Conservation (phyloP, 1,140 invertebrate genomes). For the Drosophila ironensis region DNA sequence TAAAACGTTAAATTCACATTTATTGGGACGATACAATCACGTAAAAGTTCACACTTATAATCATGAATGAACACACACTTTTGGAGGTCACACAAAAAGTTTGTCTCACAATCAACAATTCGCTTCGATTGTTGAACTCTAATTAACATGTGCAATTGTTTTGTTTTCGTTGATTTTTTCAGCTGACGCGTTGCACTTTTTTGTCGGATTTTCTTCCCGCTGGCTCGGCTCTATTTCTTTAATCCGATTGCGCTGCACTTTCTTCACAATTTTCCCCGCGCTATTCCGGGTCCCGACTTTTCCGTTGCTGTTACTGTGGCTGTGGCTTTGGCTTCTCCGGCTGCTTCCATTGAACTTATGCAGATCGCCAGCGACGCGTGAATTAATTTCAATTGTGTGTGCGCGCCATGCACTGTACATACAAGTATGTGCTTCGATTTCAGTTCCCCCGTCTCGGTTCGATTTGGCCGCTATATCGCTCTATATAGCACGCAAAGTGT, state of each 20-base stretch:
- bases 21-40: too few relatives aligned
- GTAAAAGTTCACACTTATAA: conserved; percentile 18
- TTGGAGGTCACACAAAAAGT: conserved; percentile 3
- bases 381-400: conserved; percentile 69
- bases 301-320: conserved; percentile 8
- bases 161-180: neutral
- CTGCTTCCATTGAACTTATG: conserved; percentile 73
- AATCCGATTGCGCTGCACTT: conserved; percentile 32
- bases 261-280: conserved; percentile 32
- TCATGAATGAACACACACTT: conserved; percentile 54
- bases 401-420: conserved; percentile 44
- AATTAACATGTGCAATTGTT: conserved; percentile 8
- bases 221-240: conserved; percentile 5
- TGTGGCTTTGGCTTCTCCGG: conserved; percentile 14
- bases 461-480: conserved; percentile 4
- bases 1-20: neutral
- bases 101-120: neutral
- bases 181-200: neutral
- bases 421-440: conserved; percentile 62
- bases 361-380: conserved; percentile 63
- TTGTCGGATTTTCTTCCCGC: neutral
- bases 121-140: conserved; percentile 30
- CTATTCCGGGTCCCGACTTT: conserved; percentile 11
- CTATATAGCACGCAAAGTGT: too few relatives aligned
- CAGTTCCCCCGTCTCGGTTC: neutral